phyloP scores from a whole-genome alignment of 2,113 vertebrate genomes.

The Machaerirhynchus nigripectus region DNA sequence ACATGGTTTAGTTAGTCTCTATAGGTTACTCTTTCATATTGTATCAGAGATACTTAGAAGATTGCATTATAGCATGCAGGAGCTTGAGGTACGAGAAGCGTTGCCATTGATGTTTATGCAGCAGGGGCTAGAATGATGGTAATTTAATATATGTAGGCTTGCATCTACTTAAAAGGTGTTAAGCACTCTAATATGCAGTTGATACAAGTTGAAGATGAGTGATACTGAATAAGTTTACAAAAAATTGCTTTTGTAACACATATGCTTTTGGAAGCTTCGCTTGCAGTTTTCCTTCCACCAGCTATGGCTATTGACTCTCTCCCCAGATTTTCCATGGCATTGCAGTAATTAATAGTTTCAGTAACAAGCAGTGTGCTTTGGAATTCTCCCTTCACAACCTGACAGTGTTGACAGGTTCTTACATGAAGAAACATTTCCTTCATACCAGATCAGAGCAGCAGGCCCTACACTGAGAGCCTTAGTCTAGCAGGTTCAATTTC shows the following conservation, averaged over 20 bases:
- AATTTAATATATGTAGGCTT: not conserved
- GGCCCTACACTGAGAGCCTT: not conserved
- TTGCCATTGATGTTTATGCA: not conserved
- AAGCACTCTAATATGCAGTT: rapidly evolving
- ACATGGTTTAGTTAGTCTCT: not conserved
- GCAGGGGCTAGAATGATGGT: not conserved
- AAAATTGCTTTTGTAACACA: not conserved
- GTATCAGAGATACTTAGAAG: not conserved
- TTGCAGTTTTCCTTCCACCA: not conserved
- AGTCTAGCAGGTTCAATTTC: not conserved
- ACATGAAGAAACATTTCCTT: not conserved
- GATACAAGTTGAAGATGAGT: not conserved
- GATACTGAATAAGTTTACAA: not conserved
- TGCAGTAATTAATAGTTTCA: not conserved
- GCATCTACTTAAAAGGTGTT: not conserved
- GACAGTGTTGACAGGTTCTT: not conserved
- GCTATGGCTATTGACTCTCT: not conserved
- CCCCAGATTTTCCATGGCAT: rapidly evolving
- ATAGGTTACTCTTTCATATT: not conserved
- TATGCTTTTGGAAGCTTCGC: not conserved
- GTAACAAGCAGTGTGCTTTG: not conserved
- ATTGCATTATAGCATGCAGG: not conserved
- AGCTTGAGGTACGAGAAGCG: not conserved
- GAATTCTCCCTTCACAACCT: not conserved
- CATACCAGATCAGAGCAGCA: not conserved